Conservation (phyloP, 2,113 vertebrate species). For the Willisornis vidua region DNA sequence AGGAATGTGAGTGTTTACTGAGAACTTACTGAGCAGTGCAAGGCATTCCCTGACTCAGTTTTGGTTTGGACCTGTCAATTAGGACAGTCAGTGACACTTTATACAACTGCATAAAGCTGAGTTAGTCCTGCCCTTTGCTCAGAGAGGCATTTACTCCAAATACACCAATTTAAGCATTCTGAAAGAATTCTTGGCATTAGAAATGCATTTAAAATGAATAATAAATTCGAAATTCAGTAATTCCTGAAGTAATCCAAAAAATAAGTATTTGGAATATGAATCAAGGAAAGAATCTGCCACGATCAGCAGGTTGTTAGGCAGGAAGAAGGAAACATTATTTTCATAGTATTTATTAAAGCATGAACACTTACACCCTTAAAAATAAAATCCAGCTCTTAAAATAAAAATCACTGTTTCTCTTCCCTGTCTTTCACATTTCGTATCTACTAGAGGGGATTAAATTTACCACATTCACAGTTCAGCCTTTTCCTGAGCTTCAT, state of each 20-base stretch:
- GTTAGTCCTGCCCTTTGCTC: neutral
- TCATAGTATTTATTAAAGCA: neutral
- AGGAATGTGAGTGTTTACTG: neutral
- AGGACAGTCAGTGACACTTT: neutral
- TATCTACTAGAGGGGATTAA: neutral
- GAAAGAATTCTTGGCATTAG: neutral
- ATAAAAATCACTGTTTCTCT: neutral
- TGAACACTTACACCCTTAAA: neutral
- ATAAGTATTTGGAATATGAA: no score
- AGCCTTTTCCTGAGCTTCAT: neutral
- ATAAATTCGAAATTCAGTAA: neutral
- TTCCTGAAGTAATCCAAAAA: neutral
- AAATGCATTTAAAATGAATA: neutral
- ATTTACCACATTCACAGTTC: neutral
- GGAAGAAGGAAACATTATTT: neutral
- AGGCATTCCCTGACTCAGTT: neutral
- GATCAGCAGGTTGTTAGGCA: no score
- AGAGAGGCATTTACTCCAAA: neutral
- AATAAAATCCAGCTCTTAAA: neutral
- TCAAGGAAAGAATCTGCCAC: no score
- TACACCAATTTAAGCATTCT: neutral
- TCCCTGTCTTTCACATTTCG: neutral
- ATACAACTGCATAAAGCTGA: neutral
- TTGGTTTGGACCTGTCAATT: neutral
- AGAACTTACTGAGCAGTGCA: neutral